Base-by-base conservation (phyloP, 2,113 vertebrate species). In the Scopus umbretta region DNA sequence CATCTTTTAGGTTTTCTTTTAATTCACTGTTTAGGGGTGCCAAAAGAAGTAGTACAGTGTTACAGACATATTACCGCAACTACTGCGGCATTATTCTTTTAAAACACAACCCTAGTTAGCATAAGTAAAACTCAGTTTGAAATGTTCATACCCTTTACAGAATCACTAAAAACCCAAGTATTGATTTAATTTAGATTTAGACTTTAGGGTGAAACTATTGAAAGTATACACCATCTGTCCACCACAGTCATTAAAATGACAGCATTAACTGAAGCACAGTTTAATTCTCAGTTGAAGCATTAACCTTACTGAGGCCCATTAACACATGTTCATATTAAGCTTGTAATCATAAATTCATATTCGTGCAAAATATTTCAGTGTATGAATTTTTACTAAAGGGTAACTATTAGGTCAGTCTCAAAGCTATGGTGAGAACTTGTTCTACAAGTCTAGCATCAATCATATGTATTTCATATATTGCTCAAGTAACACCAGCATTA, bases 131-230 rank as follows among this genome's bases (percentile, higher is more conserved):
- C 30, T 88, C 13, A 5, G 61, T 49, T 63, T 85, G 49, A 68
- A 75, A 85, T 43, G 27, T 62, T 93, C 29, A 79, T 45, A 91
- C 73, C 26, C 61, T 72, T 82, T 81, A 94, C n/a, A 92, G 66
- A 85, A 91, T 29, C 61, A 55, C 16, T 85, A 61, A 92, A 92
- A 49, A 9, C 26, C 12, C 26, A 73, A 86, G 38, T 80, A 94
- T 40, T 95, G 78, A 90, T 94, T 95, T 90, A 88, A 93, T 92
- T 91, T 59, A 95, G 73, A 93, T 92, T 91, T 59, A 95, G 73
- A 92, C 62, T 84, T 85, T 4, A 82, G 66, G 78, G 71, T 86
- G 50, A 80, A 82, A 66, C 90, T 68, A 70, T 16, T 91, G 42
- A 52, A 90, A 88, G 66, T 27, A 66, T 62, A 68, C 62, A 76